Base-by-base conservation (phyloP, 2,888 invertebrate species). In the Drosophila melanosoma region DNA sequence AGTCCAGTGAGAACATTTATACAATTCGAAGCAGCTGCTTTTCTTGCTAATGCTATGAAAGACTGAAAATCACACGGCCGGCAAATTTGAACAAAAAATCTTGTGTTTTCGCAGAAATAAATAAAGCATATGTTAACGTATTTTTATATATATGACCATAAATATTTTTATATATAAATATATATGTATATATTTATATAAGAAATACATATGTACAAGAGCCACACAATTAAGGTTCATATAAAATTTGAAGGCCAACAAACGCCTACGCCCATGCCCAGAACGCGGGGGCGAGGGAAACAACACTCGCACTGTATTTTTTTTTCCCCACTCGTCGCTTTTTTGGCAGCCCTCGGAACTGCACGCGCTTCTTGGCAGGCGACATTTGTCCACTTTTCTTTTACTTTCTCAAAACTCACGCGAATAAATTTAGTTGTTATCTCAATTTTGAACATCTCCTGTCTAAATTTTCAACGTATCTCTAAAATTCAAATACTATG, bases 361-460 rank as follows among this genome's bases (percentile, higher is more conserved):
- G 84, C 89, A 90, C 89, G 83, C 90, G 90, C 83, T 86, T 76
- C 68, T 77, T 88, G 90, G 90, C 90, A 85, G 87, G 74, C 90
- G 81, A 85, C 90, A 88, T 56, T 83, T 23, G 33, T 52, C 52
- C 51, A 59, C 56, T 52, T 56, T 56, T 42, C 51, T 32, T 20
- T 15, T 23, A 57, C n/a, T 60, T 48, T 51, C 57, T 32, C 60
- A 49, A 54, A 26, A 45, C 48, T 35, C 36, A 29, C 59, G 42
- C 54, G 23, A 67, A 87, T 86, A 69, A 86, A 83, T 82, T 85
- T 71, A 68, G 64, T 26, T 61, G 64, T 57, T 77, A 75, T 64
- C 56, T 58, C 60, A 70, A 70, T 15, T 45, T 23, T 15, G 15
- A 8, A 7, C 64, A 61, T 54, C 52, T 32, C 26, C 40, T 65